Conservation (phyloP, 2,888 invertebrate species). For the Metopia argyrocephala region DNA sequence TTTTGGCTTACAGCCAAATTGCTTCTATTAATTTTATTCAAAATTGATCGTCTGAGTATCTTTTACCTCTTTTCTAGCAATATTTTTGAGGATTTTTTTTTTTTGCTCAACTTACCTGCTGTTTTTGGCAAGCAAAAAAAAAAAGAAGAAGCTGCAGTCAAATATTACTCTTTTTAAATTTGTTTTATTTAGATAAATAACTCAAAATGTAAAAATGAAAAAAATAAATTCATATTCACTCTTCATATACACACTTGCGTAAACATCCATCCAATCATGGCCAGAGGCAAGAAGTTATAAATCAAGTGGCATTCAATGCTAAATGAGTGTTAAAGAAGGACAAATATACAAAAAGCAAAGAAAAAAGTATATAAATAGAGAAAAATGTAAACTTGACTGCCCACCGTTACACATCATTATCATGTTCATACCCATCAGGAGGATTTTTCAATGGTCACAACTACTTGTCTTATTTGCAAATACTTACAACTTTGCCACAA, state of each 20-base stretch:
- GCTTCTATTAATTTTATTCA: conserved; percentile 10
- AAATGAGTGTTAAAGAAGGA: conserved; percentile 3
- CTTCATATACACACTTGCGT: background rate
- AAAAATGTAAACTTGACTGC: conserved; percentile 25
- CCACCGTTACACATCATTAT: conserved; percentile 35
- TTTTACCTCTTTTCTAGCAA: background rate
- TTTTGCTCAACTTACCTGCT: conserved; percentile 11
- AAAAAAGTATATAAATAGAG: no score
- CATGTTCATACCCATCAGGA: background rate
- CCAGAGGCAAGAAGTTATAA: background rate
- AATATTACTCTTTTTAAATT: conserved; percentile 33
- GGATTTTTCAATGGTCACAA: conserved; percentile 32
- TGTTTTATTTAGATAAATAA: conserved; percentile 29
- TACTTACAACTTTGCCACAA: background rate
- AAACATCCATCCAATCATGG: background rate
- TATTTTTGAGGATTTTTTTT: conserved; percentile 3
- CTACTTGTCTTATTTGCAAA: conserved; percentile 51
- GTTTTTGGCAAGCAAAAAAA: no score
- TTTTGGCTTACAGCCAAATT: no score
- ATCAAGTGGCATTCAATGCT: background rate
- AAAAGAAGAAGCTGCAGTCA: conserved; percentile 16
- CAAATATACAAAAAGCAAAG: no score
- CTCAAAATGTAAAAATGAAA: background rate
- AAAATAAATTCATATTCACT: background rate
- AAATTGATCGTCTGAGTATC: conserved; percentile 46